Evolutionary conservation across 2,113 vertebrate species (phyloP).

Genomic region (Natator depressus): DNA sequence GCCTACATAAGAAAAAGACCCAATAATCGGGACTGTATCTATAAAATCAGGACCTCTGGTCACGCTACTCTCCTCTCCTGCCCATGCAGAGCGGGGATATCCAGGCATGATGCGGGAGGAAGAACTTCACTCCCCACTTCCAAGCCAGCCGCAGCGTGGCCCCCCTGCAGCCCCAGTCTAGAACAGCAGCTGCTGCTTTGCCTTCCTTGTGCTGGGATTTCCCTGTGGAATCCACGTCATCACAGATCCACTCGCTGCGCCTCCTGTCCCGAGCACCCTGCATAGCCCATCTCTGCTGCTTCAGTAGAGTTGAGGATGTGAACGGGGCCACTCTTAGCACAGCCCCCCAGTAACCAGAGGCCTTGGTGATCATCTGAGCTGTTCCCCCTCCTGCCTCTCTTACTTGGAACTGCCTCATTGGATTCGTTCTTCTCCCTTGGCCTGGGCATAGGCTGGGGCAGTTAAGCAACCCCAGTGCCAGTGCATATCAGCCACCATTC

Average conservation of each 20-base stretch:
- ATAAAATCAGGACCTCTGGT: too few relatives aligned
- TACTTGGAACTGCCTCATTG: neutral
- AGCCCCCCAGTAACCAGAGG: neutral
- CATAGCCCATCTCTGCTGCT: too few relatives aligned
- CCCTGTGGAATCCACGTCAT: too few relatives aligned
- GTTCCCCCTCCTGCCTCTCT: neutral
- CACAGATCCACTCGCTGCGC: too few relatives aligned
- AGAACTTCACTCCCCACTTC: neutral
- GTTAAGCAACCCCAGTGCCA: neutral
- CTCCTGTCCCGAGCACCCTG: too few relatives aligned
- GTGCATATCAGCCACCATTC: neutral
- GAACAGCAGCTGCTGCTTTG: neutral
- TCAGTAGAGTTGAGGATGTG: neutral
- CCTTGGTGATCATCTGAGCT: neutral
- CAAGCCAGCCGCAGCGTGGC: rapidly evolving
- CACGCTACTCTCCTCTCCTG: neutral
- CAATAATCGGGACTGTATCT: too few relatives aligned
- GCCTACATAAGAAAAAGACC: too few relatives aligned
- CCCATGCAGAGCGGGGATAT: neutral
- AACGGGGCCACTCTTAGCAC: neutral
- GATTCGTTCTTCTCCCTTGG: neutral
- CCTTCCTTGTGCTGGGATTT: neutral
- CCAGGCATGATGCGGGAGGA: neutral
- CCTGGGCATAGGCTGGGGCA: neutral
- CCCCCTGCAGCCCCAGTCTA: neutral